Base-by-base conservation (phyloP, 2,113 vertebrate genomes). In the Rynchops niger region DNA sequence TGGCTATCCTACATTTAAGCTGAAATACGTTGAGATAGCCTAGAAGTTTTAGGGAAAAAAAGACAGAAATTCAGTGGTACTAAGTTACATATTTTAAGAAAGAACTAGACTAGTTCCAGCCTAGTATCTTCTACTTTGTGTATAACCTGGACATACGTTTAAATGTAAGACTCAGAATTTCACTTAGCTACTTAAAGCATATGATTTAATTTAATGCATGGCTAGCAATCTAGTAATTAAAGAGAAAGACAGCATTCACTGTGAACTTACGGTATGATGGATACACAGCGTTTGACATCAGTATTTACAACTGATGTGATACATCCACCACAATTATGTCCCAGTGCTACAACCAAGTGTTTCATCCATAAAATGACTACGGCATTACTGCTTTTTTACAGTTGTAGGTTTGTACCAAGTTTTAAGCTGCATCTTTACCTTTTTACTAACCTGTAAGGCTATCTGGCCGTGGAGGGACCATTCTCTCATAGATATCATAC, bases 401-500 rank as follows among this genome's bases (percentile, higher is more conserved):
- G 55, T 6, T 29, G 49, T 2, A 59, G 66, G 34, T 15, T 29
- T 14, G 40, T 15, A 42, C 63, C 25, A 40, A 34, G 47, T 34
- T 82, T 59, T 52, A 62, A 69, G 45, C 27, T 69, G 61, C 2
- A 21, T 16, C 73, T 81, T 77, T 45, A 53, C 66, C 74, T 43
- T 81, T 21, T 38, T 63, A 95, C 98, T 97, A 93, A 99, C 99
- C 99, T 96, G 99, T 98, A 87, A 99, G 98, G 98, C 98, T 99
- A 52, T 99, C 99, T 21, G 99, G 99, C 58, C 99, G 98, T 0
- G 99, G 98, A 86, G 99, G 99, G 12, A 99, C 98, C 99, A 99
- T 99, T 93, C 99, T 99, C 97, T 99, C 99, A 2, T 99, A 99
- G 88, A 99, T 97, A 7, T 99, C 99, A 6, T 99, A 99, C 72